Conservation (phyloP, 2,888 invertebrate species). For the Gerris lacustris region DNA sequence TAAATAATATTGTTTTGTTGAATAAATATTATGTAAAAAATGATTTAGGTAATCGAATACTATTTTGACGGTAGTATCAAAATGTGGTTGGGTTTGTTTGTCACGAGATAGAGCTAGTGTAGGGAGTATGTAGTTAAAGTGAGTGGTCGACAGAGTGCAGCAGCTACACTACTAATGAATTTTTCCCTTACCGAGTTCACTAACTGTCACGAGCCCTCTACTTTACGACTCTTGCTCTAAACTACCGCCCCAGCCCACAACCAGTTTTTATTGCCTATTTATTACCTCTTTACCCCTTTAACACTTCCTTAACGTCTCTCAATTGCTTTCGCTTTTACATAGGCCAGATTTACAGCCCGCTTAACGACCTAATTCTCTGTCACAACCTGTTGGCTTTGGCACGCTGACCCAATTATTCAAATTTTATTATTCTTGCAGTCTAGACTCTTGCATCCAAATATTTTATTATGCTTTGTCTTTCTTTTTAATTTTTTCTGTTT, state of each 20-base stretch:
- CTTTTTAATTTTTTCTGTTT: too few relatives aligned
- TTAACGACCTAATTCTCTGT: not conserved
- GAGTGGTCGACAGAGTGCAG: not conserved
- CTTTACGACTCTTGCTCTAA: not conserved
- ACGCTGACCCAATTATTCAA: not conserved
- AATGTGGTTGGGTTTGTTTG: not conserved
- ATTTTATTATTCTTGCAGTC: not conserved
- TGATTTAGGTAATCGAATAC: too few relatives aligned
- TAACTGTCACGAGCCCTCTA: not conserved
- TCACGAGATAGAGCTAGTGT: not conserved
- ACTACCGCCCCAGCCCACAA: not conserved
- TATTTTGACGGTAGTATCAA: too few relatives aligned
- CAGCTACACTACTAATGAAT: not conserved
- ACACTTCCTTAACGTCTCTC: not conserved
- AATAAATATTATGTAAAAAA: too few relatives aligned
- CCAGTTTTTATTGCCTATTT: not conserved
- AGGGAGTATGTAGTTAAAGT: not conserved
- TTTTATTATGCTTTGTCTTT: too few relatives aligned
- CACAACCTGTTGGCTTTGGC: not conserved
- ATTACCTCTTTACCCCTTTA: conserved; percentile 3
- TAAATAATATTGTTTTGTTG: too few relatives aligned
- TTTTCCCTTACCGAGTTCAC: not conserved
- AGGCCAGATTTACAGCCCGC: not conserved
- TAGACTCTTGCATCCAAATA: too few relatives aligned
- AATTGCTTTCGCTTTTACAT: not conserved